phyloP scores from a whole-genome alignment of 1,140 invertebrate species.

The Drosophila orosa region DNA sequence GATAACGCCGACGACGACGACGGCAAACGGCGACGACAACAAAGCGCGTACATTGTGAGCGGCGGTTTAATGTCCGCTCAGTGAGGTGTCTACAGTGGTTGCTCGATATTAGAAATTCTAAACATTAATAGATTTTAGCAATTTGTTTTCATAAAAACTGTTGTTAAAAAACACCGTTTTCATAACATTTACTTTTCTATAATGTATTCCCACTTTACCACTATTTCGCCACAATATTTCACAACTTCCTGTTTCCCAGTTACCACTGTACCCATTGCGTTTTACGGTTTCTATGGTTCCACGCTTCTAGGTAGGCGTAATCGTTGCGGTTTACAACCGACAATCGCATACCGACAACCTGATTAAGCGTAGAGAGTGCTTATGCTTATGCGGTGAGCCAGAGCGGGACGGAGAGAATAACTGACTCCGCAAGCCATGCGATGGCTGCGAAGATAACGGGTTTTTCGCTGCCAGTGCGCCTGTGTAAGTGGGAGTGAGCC shows the following conservation, averaged over 20 bases:
- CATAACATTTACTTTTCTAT: not conserved
- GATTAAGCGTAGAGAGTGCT: slow-evolving; percentile 31
- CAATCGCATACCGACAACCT: slow-evolving; percentile 36
- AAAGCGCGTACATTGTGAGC: slow-evolving; percentile 65
- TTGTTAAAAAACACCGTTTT: not conserved
- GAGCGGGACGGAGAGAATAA: slow-evolving; percentile 28
- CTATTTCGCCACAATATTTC: too few species aligned
- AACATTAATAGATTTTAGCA: not conserved
- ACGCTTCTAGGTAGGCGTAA: slow-evolving; percentile 65
- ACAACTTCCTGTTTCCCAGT: not conserved
- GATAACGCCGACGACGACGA: slow-evolving; percentile 73
- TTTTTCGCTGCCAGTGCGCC: slow-evolving; percentile 35
- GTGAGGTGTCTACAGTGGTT: slow-evolving; percentile 34
- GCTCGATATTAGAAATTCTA: not conserved
- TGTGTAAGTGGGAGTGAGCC: slow-evolving; percentile 31
- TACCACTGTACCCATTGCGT: slow-evolving; percentile 13
- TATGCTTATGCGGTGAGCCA: slow-evolving; percentile 15
- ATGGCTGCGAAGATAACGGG: slow-evolving; percentile 67
- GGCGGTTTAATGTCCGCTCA: slow-evolving; percentile 59
- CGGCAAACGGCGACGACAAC: slow-evolving; percentile 71
- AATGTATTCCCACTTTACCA: not conserved
- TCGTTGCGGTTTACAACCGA: slow-evolving; percentile 33
- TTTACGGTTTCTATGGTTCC: slow-evolving; percentile 14
- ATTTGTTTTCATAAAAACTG: not conserved
- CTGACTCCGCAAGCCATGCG: slow-evolving; percentile 38